Base-by-base conservation (phyloP, 2,113 vertebrate species). In the Apodemus speciosus region DNA sequence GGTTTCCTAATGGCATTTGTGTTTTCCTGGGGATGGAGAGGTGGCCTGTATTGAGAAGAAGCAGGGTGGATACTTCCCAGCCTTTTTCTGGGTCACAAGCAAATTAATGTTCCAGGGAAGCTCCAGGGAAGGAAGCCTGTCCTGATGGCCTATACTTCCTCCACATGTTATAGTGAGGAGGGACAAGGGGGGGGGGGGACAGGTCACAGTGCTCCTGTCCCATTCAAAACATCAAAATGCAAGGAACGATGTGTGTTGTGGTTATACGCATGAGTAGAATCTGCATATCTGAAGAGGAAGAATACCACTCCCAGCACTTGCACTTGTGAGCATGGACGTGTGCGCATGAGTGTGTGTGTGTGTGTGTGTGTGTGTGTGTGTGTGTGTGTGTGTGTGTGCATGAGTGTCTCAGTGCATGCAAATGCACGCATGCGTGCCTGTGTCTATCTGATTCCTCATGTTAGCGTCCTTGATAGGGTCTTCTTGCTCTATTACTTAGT, bases 81-180 rank as follows among this genome's bases (percentile, higher is more conserved):
- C 27, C 90, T 60, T 53, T 51, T 89, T 92, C 73, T 23, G n/a
- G 30, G 79, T 68, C 80, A 30, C 84, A 75, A 85, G 40, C 46
- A 92, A 88, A 86, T 76, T 53, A 66, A 56, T 43, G 20, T 21
- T 51, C 6, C 32, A 23, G 2, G n/a, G n/a, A 20, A 49, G 53
- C 20, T 80, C 60, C 18, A 62, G 75, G n/a, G 38, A 87, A 21
- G 51, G 46, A 56, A 56, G 66, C n/a, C 16, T 0, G 9, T 15
- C 38, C 8, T 2, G 30, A 25, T 20, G 21, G 38, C 35, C 49
- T 15, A 0, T 0, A 21, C 10, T n/a, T n/a, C n/a, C 18, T 62
- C 16, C 27, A 35, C 11, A 43, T 15, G 56, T 27, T 9, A 20
- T 1, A 56, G 18, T 3, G 43, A 77, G 0, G 6, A 46, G 85